Percentiles rank a stretch among this genome's conserved stretches.
phyloP scores from a whole-genome alignment of 1,140 invertebrate species.

The Latrodectus geometricus region DNA sequence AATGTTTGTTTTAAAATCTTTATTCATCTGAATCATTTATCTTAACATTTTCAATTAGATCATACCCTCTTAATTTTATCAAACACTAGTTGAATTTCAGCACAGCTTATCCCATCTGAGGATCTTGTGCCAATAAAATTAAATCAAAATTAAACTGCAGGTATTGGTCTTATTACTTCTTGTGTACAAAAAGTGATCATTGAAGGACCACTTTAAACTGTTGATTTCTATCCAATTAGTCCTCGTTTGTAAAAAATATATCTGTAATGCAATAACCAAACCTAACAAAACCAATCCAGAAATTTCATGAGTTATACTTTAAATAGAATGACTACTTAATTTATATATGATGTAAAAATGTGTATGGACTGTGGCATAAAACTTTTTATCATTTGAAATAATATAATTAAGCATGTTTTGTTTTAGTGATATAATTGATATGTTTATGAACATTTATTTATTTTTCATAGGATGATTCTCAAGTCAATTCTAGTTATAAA shows the following conservation, averaged over 20 bases:
- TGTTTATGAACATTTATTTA: neutral
- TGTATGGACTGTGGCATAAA: neutral
- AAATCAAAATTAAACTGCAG: no score
- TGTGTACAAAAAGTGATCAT: no score
- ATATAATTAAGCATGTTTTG: neutral
- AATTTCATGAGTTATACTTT: neutral
- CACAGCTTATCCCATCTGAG: no score
- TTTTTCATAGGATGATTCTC: constrained; percentile 17
- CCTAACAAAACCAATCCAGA: neutral
- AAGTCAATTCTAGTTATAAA: neutral
- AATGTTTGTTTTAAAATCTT: no score
- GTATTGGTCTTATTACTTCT: no score
- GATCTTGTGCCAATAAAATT: no score
- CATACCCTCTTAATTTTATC: no score
- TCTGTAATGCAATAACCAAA: neutral
- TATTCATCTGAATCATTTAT: no score
- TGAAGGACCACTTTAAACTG: no score
- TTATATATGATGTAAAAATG: neutral
- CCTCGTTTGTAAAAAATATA: neutral
- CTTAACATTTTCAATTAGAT: no score
- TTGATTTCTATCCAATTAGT: no score
- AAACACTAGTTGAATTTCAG: no score
- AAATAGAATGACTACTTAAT: neutral
- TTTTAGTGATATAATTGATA: neutral
- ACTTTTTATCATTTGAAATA: neutral